phyloP scores from a whole-genome alignment of 2,888 invertebrate species.

The Gisinianus flammeolus region DNA sequence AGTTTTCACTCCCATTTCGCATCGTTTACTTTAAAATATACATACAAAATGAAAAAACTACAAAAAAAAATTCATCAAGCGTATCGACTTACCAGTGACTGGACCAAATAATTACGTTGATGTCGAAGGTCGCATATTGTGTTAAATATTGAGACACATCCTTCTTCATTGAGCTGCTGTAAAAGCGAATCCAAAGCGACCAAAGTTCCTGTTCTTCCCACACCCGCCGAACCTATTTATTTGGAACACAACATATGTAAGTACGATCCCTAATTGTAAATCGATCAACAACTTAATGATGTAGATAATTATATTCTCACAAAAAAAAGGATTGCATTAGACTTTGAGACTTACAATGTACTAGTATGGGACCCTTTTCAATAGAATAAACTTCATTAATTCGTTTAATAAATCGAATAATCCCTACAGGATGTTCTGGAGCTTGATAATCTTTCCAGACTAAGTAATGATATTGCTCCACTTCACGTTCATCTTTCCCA shows the following conservation, averaged over 20 bases:
- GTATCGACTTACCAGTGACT: slow-evolving; percentile 77
- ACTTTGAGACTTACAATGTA: slow-evolving; percentile 84
- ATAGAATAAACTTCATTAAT: slow-evolving; percentile 83
- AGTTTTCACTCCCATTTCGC: too few relatives aligned
- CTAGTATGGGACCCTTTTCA: slow-evolving; percentile 82
- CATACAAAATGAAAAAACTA: background rate
- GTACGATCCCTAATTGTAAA: too few relatives aligned
- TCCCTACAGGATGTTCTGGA: slow-evolving; percentile 90
- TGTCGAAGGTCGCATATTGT: slow-evolving; percentile 87
- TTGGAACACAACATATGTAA: background rate
- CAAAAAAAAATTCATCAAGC: too few relatives aligned
- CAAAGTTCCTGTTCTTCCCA: slow-evolving; percentile 91
- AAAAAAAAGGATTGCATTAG: too few relatives aligned
- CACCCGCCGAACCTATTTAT: slow-evolving; percentile 75
- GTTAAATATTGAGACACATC: slow-evolving; percentile 85
- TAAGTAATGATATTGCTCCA: slow-evolving; percentile 91
- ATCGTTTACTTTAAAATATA: too few relatives aligned
- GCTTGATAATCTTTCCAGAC: slow-evolving; percentile 97
- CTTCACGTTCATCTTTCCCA: slow-evolving; percentile 65
- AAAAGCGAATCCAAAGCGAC: slow-evolving; percentile 90
- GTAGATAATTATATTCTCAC: too few relatives aligned
- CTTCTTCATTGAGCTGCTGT: slow-evolving; percentile 82
- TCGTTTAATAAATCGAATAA: slow-evolving; percentile 86
- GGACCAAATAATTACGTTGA: slow-evolving; percentile 92
- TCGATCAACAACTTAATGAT: too few relatives aligned